A percentile compares a stretch with the other conserved stretches of the same genome.
Evolutionary conservation across 2,797 vertebrate species (phyloP).

Genomic region (Cebuella pygmaea): DNA sequence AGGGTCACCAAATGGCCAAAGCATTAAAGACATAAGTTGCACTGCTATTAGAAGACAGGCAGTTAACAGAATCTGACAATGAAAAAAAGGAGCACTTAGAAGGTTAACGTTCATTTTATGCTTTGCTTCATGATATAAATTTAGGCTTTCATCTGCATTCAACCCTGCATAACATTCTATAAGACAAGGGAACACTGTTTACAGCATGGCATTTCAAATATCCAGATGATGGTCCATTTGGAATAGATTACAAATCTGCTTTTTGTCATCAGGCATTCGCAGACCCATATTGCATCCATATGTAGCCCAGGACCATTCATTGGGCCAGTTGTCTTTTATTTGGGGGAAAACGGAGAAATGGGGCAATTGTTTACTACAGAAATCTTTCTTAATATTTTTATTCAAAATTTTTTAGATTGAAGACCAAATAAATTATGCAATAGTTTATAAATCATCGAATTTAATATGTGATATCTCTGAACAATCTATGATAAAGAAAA

Average conservation of each 20-base stretch:
- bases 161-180: conserved; percentile 42
- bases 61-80: conserved; percentile 24
- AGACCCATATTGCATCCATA: conserved; percentile 58
- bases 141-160: conserved; percentile 70
- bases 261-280: conserved; percentile 39
- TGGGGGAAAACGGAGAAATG: neutral
- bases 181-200: conserved; percentile 57
- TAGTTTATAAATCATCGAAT: neutral
- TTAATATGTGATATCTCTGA: neutral
- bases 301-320: neutral
- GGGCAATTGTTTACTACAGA: neutral
- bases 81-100: neutral
- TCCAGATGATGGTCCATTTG: conserved; percentile 71
- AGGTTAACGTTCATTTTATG: conserved; percentile 39
- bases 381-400: neutral
- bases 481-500: neutral
- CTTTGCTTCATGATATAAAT: conserved; percentile 42
- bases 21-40: neutral
- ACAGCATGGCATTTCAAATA: conserved; percentile 64
- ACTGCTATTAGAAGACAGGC: neutral
- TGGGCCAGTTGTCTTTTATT: conserved; percentile 8
- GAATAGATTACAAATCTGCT: conserved; percentile 68
- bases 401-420: neutral
- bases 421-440: neutral
- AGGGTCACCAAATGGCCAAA: neutral